Conservation (phyloP, 2,888 invertebrate genomes). For the Chrysolina haemoptera region DNA sequence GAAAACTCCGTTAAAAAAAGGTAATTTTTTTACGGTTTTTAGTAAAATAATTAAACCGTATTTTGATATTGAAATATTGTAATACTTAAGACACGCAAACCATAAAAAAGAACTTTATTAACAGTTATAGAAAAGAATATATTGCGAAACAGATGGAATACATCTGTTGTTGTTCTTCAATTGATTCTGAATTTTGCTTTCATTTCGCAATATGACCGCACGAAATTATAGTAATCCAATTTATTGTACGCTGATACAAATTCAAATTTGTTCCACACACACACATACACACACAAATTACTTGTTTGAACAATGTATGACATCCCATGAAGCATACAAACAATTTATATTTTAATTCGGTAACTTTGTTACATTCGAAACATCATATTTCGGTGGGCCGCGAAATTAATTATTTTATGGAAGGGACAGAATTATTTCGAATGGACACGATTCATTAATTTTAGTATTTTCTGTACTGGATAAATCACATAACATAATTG, state of each 20-base stretch:
- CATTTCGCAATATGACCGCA: neutral
- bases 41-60: no score
- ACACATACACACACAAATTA: slow-evolving; percentile 36
- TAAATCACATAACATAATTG: slow-evolving; percentile 30
- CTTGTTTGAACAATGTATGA: slow-evolving; percentile 39
- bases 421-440: slow-evolving; percentile 32
- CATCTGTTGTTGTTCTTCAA: neutral
- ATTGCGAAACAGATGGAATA: neutral
- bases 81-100: no score
- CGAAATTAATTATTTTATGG: slow-evolving; percentile 43
- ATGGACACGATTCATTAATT: slow-evolving; percentile 40
- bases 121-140: no score
- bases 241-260: slow-evolving; percentile 20
- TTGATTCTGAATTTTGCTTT: neutral
- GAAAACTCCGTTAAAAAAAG: no score
- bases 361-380: slow-evolving; percentile 40
- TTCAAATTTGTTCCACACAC: slow-evolving; percentile 25
- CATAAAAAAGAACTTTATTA: no score
- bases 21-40: no score
- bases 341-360: slow-evolving; percentile 44
- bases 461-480: slow-evolving; percentile 32
- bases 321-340: slow-evolving; percentile 33
- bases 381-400: slow-evolving; percentile 34
- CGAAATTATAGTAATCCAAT: slow-evolving; percentile 17
- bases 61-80: no score